Percentiles rank a stretch among this genome's conserved stretches.
phyloP scores from a whole-genome alignment of 1,140 invertebrate genomes.

The Drosophila neocordata region DNA sequence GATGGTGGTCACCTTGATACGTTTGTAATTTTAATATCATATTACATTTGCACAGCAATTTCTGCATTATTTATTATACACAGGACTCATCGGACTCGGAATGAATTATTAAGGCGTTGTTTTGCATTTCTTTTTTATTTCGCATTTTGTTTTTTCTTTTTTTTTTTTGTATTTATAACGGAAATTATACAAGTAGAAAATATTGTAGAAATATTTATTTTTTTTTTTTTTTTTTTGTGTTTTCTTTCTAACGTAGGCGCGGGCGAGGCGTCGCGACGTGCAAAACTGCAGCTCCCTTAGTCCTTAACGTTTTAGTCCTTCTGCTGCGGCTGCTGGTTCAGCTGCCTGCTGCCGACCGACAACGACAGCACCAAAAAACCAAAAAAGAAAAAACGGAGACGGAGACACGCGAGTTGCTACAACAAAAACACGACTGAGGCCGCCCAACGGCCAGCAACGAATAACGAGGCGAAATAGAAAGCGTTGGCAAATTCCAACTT shows the following conservation, averaged over 20 bases:
- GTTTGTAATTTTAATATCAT: conserved; percentile 49
- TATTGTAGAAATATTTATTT: conserved; percentile 53
- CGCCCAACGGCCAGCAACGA: conserved; percentile 76
- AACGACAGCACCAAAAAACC: conserved; percentile 46
- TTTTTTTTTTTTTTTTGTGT: conserved; percentile 1
- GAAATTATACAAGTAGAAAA: conserved; percentile 56
- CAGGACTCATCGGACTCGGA: conserved; percentile 45
- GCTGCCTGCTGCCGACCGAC: conserved; percentile 37
- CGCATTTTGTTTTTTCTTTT: conserved; percentile 19
- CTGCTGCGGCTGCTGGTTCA: conserved; percentile 43
- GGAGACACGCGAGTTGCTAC: conserved; percentile 69
- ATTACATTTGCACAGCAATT: conserved; percentile 70
- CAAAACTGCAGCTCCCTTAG: conserved; percentile 59
- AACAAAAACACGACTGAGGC: conserved; percentile 80
- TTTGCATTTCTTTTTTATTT: conserved; percentile 30
- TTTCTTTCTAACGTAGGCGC: conserved; percentile 26
- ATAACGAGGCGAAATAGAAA: conserved; percentile 74
- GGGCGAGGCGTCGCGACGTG: conserved; percentile 47
- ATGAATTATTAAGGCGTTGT: conserved; percentile 67
- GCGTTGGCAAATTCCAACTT: conserved; percentile 42
- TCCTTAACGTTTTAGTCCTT: conserved; percentile 34
- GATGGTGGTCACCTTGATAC: conserved; percentile 49
- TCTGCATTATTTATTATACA: conserved; percentile 59
- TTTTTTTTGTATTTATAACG: conserved; percentile 20
- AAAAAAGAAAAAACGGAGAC: conserved; percentile 10